A percentile compares a stretch with the other conserved stretches of the same genome.
Conservation (phyloP, 1,140 invertebrate genomes). For the Micrasema minimum region DNA sequence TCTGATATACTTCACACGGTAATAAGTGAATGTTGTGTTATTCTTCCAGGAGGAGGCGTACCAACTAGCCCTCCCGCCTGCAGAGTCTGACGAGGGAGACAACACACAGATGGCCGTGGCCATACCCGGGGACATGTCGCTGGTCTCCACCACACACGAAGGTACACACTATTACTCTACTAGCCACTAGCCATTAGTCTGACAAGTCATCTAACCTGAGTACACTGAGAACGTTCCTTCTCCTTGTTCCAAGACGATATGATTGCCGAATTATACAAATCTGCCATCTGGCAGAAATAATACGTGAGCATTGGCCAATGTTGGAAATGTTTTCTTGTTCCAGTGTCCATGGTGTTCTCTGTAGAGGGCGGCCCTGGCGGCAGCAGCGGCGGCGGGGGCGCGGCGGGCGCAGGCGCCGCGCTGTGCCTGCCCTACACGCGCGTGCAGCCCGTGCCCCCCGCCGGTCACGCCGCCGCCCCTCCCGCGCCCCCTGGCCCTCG, state of each 20-base stretch:
- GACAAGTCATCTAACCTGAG: too few species aligned
- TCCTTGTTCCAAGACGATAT: too few species aligned
- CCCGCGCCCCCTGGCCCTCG: not conserved
- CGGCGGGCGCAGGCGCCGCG: slow-evolving; percentile 50
- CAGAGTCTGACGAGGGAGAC: slow-evolving; percentile 31
- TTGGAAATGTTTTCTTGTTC: not conserved
- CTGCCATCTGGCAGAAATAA: too few species aligned
- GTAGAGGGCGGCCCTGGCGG: slow-evolving; percentile 51
- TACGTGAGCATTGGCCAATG: too few species aligned
- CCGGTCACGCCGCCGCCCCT: slow-evolving; percentile 50
- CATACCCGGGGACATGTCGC: slow-evolving; percentile 51
- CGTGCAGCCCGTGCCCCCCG: slow-evolving; percentile 53
- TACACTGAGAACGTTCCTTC: too few species aligned
- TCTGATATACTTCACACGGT: too few species aligned
- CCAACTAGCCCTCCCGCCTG: slow-evolving; percentile 48
- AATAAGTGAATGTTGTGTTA: too few species aligned
- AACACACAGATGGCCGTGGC: slow-evolving; percentile 55
- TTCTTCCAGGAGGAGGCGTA: slow-evolving; percentile 44
- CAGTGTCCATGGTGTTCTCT: slow-evolving; percentile 48
- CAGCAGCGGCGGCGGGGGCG: slow-evolving; percentile 51
- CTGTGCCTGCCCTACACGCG: slow-evolving; percentile 53
- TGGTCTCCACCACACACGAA: slow-evolving; percentile 50
- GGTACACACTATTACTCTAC: slow-evolving; percentile 19
- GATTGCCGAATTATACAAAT: too few species aligned
- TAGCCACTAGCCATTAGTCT: too few species aligned